A percentile compares a stretch with the other conserved stretches of the same genome.
These are phyloP conservation scores for Acrossocheilus wenchowensis DNA, from an alignment of 2,797 vertebrate species.

Conservation along the genomic window DNA sequence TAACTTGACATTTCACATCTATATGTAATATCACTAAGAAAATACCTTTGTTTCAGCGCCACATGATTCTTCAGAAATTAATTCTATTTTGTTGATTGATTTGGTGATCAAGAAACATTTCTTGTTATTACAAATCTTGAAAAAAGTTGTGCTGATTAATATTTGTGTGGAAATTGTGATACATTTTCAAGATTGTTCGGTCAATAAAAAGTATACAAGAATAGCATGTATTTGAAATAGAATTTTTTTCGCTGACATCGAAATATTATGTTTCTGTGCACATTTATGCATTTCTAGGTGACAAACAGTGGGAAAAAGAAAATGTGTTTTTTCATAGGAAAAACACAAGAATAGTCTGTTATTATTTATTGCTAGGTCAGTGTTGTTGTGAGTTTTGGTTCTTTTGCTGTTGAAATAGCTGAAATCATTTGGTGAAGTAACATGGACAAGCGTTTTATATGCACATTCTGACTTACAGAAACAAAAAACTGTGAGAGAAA, in stretches of 20 bases:
- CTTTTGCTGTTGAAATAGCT: neutral
- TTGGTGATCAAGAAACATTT: neutral
- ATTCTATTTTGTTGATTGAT: neutral
- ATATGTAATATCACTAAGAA: neutral
- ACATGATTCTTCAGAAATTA: neutral
- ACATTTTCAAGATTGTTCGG: too few relatives aligned
- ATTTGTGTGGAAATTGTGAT: constrained; percentile 40
- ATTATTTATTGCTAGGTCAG: neutral
- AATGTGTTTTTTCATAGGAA: too few relatives aligned
- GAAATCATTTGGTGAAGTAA: neutral
- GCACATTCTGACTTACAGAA: neutral
- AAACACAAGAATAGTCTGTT: neutral
- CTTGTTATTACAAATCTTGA: neutral
- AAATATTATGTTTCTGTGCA: too few relatives aligned
- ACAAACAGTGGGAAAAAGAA: too few relatives aligned
- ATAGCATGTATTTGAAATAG: too few relatives aligned
- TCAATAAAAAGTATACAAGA: too few relatives aligned
- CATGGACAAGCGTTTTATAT: neutral
- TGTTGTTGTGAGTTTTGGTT: neutral
- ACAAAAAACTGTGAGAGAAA: neutral
- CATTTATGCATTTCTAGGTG: too few relatives aligned
- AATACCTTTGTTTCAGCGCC: neutral
- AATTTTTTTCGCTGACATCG: too few relatives aligned
- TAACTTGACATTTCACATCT: neutral
- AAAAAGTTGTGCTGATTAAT: neutral